Percentiles rank a stretch among this genome's conserved stretches.
phyloP scores from a whole-genome alignment of 1,140 invertebrate species.

The Bombus consobrinus region DNA sequence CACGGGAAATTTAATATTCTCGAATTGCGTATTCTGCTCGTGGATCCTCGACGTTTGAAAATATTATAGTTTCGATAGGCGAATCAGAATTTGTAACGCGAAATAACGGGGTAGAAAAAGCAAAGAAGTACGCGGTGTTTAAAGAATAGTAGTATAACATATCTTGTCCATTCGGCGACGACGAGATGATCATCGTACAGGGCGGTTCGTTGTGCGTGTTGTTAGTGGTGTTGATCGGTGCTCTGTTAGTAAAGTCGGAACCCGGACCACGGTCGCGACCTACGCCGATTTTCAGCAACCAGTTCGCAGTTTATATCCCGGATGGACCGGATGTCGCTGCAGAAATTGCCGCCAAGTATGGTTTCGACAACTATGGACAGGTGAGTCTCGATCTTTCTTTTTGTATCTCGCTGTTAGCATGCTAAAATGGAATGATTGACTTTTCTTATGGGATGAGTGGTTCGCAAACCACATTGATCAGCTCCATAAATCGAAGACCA shows the following conservation, averaged over 20 bases:
- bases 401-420: neutral
- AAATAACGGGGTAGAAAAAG: neutral
- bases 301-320: constrained; percentile 91
- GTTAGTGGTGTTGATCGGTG: constrained; percentile 65
- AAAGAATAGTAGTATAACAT: neutral
- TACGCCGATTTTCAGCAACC: constrained; percentile 87
- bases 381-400: constrained; percentile 80
- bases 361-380: constrained; percentile 89
- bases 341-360: constrained; percentile 87
- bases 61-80: neutral
- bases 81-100: neutral
- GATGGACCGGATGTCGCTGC: constrained; percentile 84
- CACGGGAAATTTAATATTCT: neutral
- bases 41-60: neutral
- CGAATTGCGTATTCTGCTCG: neutral
- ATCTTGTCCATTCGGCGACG: constrained; percentile 36
- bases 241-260: constrained; percentile 64
- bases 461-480: too few species aligned
- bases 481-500: too few species aligned
- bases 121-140: neutral
- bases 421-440: too few species aligned
- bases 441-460: too few species aligned
- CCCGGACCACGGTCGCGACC: constrained; percentile 67
- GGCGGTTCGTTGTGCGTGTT: constrained; percentile 63
- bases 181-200: constrained; percentile 70